Evolutionary conservation across 2,113 vertebrate species (phyloP), one percentile per base, ranked within the genome.

Genomic region (Diadophis punctatus): DNA sequence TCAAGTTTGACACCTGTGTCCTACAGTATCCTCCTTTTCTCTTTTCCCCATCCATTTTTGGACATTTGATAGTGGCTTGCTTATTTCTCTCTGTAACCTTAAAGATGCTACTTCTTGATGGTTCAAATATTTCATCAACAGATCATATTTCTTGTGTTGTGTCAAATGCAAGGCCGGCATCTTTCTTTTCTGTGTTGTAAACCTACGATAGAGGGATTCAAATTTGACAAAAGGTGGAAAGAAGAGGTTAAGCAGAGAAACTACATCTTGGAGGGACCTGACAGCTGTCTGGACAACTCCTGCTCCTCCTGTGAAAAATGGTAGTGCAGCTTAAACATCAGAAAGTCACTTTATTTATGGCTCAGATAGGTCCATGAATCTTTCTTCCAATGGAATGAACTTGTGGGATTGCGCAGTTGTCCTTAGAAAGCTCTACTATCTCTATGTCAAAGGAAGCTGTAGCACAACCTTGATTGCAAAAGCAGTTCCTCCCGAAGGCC

Each of bases 261-360:
- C 39, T 86, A 80, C 46, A 60, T 85, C 46, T 88, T 10, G 55
- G 0, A 0, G 53, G 27, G 27, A 95, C 80, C 53, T 90, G 89
- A 92, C 43, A 86, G 20, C 43, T 90, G 60, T 93, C 30, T 68
- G 92, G 92, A 63, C 87, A 95, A 94, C 92, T 39, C 43, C 94
- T 94, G 87, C 88, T 80, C 52, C 34, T 94, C 74, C 56, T 51
- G 4, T 88, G 86, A 94, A 95, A 93, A 43, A 93, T 88, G 94
- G 94, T 92, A 94, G 51, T 93, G 86, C 48, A 90, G 60, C 8
- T 94, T 91, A 92, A 30, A 94, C 94, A 9, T 92, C 92, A 92
- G 58, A 93, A 95, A 94, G 11, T 46, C 92, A 23, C 55, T 94
- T 90, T 96, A 95, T 96, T 96, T 95, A 93, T 92, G 88, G 46